phyloP scores from a whole-genome alignment of 2,888 invertebrate genomes.

The Trachelus troglodyta region DNA sequence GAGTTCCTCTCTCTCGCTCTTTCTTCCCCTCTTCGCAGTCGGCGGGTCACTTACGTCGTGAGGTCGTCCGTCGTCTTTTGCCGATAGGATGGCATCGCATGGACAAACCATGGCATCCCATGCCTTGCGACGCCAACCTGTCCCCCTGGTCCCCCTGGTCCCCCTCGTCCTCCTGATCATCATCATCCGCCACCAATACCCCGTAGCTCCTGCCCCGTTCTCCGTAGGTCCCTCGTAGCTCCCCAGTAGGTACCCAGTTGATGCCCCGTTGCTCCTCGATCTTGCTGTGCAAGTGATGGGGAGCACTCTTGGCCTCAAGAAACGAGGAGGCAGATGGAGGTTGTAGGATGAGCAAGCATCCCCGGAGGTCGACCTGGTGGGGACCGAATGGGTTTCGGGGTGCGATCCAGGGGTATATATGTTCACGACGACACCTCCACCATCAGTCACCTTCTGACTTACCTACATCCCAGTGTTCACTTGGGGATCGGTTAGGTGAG shows the following conservation, averaged over 20 bases:
- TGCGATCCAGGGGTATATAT: slow-evolving; percentile 60
- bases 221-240: too few relatives aligned
- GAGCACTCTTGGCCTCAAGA: slow-evolving; percentile 12
- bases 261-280: background rate
- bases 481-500: slow-evolving; percentile 55
- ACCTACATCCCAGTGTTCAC: slow-evolving; percentile 50
- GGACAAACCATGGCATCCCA: background rate
- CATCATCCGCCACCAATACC: background rate
- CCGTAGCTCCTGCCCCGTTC: too few relatives aligned
- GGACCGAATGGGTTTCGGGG: slow-evolving; percentile 41
- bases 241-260: too few relatives aligned
- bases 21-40: slow-evolving; percentile 27
- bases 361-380: slow-evolving; percentile 33
- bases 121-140: background rate
- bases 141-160: too few relatives aligned
- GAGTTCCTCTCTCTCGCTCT: slow-evolving; percentile 23
- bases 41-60: slow-evolving; percentile 55
- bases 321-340: slow-evolving; percentile 35
- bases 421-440: slow-evolving; percentile 55
- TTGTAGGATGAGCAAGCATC: slow-evolving; percentile 38
- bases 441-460: slow-evolving; percentile 62
- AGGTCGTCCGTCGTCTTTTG: slow-evolving; percentile 48
- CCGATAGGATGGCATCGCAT: slow-evolving; percentile 29
- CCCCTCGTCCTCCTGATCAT: background rate
- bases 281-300: background rate